A percentile compares a stretch with the other conserved stretches of the same genome.
phyloP scores from a whole-genome alignment of 2,797 vertebrate genomes.

The Adelosebastes latens region DNA sequence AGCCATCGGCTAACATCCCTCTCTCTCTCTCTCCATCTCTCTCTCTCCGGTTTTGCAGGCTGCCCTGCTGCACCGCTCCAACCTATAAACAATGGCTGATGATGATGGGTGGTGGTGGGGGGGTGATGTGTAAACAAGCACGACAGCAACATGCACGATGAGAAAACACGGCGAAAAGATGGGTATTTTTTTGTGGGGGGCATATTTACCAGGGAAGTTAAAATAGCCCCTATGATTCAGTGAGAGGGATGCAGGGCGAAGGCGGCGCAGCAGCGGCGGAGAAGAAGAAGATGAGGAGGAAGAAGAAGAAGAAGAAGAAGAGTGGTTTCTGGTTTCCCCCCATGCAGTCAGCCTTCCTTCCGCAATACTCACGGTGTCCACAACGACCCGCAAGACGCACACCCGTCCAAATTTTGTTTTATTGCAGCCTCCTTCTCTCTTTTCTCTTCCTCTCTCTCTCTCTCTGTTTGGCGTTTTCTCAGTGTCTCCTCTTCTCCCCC shows the following conservation, averaged over 20 bases:
- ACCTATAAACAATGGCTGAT: slow-evolving; percentile 79
- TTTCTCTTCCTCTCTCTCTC: slow-evolving; percentile 78
- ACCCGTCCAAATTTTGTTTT: slow-evolving; percentile 96
- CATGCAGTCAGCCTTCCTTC: slow-evolving; percentile 75
- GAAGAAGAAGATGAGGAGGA: slow-evolving; percentile 59
- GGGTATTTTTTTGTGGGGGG: slow-evolving; percentile 68
- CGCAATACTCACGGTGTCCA: slow-evolving; percentile 98
- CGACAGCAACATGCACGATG: slow-evolving; percentile 79
- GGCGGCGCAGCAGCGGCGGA: slow-evolving; percentile 67
- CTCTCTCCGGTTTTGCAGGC: slow-evolving; percentile 74
- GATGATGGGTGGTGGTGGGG: slow-evolving; percentile 80
- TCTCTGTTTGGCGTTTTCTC: slow-evolving; percentile 74
- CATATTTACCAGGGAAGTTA: slow-evolving; percentile 97
- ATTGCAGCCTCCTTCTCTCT: slow-evolving; percentile 88
- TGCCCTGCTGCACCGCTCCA: slow-evolving; percentile 52
- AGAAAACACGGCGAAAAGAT: slow-evolving; percentile 67
- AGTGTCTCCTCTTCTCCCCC: slow-evolving; percentile 72
- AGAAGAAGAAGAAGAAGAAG: slow-evolving; percentile 59
- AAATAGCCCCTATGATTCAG: slow-evolving; percentile 95
- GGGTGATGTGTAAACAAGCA: slow-evolving; percentile 77
- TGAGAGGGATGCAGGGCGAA: slow-evolving; percentile 85
- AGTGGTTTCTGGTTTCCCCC: slow-evolving; percentile 48
- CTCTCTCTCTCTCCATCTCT: not conserved
- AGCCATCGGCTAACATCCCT: slow-evolving; percentile 70
- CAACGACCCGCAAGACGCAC: slow-evolving; percentile 89